phyloP scores from a whole-genome alignment of 2,113 vertebrate genomes.

The Cacatua alba region DNA sequence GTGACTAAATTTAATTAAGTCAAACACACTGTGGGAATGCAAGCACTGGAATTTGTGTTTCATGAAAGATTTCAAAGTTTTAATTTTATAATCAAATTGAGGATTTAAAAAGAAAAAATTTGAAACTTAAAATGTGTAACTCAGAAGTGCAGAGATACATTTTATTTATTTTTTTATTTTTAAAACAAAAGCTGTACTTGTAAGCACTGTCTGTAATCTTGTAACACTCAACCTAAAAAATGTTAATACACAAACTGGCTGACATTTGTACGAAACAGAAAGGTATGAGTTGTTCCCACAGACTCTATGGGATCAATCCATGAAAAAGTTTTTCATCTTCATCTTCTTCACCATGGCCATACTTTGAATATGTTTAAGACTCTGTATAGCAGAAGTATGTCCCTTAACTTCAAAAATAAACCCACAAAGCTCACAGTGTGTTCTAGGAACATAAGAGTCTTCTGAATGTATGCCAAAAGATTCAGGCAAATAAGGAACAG shows the following conservation, averaged over 20 bases:
- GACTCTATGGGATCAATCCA: not conserved
- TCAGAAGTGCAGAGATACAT: not conserved
- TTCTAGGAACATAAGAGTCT: not conserved
- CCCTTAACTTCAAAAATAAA: not conserved
- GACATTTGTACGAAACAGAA: not conserved
- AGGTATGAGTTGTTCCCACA: not conserved
- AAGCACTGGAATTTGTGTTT: not conserved
- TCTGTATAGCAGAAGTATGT: not conserved
- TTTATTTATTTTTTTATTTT: not conserved
- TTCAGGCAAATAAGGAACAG: not conserved
- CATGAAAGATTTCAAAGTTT: not conserved
- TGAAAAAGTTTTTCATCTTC: not conserved
- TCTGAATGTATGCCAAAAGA: not conserved
- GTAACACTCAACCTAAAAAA: not conserved
- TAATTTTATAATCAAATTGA: not conserved
- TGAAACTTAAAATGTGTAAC: not conserved
- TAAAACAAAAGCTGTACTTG: not conserved
- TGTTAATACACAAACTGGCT: not conserved
- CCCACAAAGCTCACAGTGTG: not conserved
- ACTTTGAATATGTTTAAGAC: not conserved
- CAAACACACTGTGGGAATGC: not conserved
- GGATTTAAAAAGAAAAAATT: not conserved
- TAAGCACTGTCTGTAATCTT: not conserved
- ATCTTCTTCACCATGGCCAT: not conserved
- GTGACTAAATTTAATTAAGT: not conserved